Evolutionary conservation across 2,888 invertebrate species (phyloP), one percentile per base, ranked within the genome.

Genomic region (Onchidella celtica): DNA sequence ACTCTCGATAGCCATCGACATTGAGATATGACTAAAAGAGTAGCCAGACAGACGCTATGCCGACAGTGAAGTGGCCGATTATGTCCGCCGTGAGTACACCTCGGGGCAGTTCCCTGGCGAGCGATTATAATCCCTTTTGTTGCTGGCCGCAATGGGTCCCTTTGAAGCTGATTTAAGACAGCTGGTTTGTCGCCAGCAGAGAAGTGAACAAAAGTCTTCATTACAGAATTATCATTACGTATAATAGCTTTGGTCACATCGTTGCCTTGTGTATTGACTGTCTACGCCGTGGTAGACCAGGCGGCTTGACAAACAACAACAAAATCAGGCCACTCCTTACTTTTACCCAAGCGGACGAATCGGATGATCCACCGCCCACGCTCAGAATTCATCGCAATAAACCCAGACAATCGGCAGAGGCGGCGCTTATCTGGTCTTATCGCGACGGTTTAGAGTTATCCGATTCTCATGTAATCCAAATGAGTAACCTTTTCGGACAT

Each of bases 161-260:
- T 47, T 47, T 6, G 47, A 47, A 47, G 47, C 47, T 47, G 47
- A 47, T 17, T n/a, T 47, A 47, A 47, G 47, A 47, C 47, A 47
- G 47, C 47, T 47, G 47, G 61, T 61, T 27, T 61, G 61, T 61
- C 29, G 27, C 34, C 55, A 47, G 1, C 47, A 38, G 17, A 47
- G 47, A 11, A 47, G 47, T 47, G 47, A 47, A 47, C 47, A 47
- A 47, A 47, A 47, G 47, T 47, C 68, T 77, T 32, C 24, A 40
- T 68, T 29, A 4, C 68, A 40, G 17, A 65, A 40, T 29, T 76
- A 9, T 76, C 65, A 36, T 1, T 61, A 36, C 65, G 27, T 66
- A 40, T 63, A 36, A 61, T 29, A 27, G 47, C 38, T 24, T 29
- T 38, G 24, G 9, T 36, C 24, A n/a, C 63, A 29, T 21, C 34